Evolutionary conservation across 2,888 invertebrate genomes (phyloP).

Genomic region (Octodonta nipae): DNA sequence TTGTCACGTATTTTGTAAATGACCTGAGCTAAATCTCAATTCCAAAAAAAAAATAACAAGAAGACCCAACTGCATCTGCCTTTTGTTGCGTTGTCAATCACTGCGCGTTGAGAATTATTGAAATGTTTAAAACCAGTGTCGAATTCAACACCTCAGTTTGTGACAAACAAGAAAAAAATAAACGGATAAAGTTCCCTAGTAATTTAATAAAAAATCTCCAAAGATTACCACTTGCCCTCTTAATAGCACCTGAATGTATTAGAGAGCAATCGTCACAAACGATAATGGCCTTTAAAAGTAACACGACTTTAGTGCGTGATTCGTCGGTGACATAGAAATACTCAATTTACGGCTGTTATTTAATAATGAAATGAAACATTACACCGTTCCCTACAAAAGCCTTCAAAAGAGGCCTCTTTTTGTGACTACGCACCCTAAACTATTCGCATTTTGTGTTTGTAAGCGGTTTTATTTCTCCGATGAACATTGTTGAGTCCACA

Average conservation of each 20-base stretch:
- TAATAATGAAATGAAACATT: conserved; percentile 1
- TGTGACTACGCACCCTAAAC: too few species aligned
- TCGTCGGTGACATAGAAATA: too few species aligned
- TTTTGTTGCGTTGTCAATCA: background rate
- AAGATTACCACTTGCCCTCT: conserved; percentile 1
- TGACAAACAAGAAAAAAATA: conserved; percentile 1
- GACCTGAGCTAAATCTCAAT: too few species aligned
- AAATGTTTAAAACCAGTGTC: conserved; percentile 1
- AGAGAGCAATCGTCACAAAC: background rate
- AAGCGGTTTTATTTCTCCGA: too few species aligned
- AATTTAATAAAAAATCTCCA: conserved; percentile 1
- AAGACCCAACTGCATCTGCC: too few species aligned
- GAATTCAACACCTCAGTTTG: conserved; percentile 1
- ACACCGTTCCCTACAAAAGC: background rate
- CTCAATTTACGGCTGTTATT: background rate
- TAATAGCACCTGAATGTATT: too few species aligned
- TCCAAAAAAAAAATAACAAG: too few species aligned
- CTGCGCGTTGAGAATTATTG: background rate
- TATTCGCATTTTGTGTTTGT: too few species aligned
- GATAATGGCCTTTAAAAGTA: background rate
- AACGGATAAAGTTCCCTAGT: too few species aligned
- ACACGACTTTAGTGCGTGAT: background rate
- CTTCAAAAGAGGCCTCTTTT: too few species aligned
- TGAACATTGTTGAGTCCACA: too few species aligned
- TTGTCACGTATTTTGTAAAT: too few species aligned